phyloP scores from a whole-genome alignment of 2,797 vertebrate species.

The Liasis olivaceus region DNA sequence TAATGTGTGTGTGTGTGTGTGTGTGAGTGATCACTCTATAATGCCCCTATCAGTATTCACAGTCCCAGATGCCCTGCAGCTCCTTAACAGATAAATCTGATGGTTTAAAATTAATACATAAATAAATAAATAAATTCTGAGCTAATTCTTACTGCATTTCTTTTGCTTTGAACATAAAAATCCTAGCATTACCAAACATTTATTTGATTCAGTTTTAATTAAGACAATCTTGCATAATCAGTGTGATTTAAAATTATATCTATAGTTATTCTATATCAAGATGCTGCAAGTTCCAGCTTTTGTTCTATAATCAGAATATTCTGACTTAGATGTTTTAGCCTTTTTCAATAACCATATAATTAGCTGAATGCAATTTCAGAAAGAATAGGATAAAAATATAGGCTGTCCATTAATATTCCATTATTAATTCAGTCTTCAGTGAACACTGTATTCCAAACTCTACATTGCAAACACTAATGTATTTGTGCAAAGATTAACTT shows the following conservation, averaged over 20 bases:
- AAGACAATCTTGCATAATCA: neutral
- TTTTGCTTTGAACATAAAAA: neutral
- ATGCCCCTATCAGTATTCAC: neutral
- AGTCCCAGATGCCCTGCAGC: neutral
- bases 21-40: too few relatives aligned
- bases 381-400: constrained; percentile 23
- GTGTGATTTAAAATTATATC: neutral
- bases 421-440: constrained; percentile 18
- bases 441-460: neutral
- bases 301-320: constrained; percentile 4
- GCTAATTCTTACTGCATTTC: neutral
- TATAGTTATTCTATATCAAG: neutral
- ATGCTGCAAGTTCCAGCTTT: neutral
- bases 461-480: neutral
- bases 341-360: constrained; percentile 8
- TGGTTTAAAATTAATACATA: neutral
- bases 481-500: neutral
- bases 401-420: constrained; percentile 6
- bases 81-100: neutral
- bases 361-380: constrained; percentile 9
- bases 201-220: neutral
- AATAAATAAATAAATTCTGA: neutral
- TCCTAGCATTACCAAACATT: neutral
- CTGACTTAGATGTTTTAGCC: constrained; percentile 1
- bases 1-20: neutral